These are phyloP conservation scores for Mobula hypostoma DNA, from an alignment of 2,113 vertebrate species.

Conservation along the genomic window DNA sequence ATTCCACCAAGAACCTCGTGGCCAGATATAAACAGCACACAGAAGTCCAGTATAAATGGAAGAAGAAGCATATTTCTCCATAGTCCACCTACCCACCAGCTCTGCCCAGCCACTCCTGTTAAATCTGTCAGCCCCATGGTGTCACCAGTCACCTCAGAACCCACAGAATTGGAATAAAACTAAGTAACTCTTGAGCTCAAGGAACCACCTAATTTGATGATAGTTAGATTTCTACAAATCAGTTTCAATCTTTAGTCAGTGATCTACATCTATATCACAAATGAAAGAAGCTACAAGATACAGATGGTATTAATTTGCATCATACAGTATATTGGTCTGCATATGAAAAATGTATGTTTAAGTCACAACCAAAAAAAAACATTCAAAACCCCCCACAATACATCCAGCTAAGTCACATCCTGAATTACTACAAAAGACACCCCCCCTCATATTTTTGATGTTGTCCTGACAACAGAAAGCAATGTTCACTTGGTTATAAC, in stretches of 20 bases:
- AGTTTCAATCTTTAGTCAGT: neutral
- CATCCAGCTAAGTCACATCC: neutral
- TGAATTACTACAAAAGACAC: neutral
- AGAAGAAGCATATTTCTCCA: too few species aligned
- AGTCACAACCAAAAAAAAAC: neutral
- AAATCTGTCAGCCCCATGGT: too few species aligned
- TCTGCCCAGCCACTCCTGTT: too few species aligned
- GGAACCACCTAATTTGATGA: neutral
- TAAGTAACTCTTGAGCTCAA: too few species aligned
- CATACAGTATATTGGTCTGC: neutral
- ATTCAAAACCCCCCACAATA: neutral
- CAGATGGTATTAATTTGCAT: neutral
- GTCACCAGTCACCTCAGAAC: too few species aligned
- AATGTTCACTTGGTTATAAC: neutral
- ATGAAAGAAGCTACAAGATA: neutral
- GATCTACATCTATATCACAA: too few species aligned
- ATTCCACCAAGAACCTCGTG: too few species aligned
- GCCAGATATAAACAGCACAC: too few species aligned
- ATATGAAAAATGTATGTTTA: neutral
- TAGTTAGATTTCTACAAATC: neutral
- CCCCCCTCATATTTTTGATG: neutral
- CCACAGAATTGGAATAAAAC: too few species aligned
- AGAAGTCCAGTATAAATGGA: too few species aligned
- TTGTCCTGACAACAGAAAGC: constrained; percentile 3
- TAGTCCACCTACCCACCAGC: too few species aligned